Evolutionary conservation across 2,113 vertebrate genomes (phyloP).

Genomic region (Syngnathus typhle): DNA sequence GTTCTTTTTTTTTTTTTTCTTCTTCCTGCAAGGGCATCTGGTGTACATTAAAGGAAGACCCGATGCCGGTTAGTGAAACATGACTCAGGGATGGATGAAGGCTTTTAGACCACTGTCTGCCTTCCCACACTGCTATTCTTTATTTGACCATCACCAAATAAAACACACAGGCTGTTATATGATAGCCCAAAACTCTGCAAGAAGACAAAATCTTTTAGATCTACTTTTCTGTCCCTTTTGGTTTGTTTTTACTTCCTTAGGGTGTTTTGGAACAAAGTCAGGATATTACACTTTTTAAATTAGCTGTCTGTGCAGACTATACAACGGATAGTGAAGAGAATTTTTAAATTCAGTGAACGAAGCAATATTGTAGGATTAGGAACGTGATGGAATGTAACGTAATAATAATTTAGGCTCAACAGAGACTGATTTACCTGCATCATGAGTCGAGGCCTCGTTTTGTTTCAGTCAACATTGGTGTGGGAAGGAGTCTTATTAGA

Average conservation of each 20-base stretch:
- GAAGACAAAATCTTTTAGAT: conserved; percentile 30
- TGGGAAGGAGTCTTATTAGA: conserved; percentile 40
- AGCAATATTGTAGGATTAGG: conserved; percentile 3
- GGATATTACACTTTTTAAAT: conserved; percentile 20
- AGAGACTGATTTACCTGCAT: conserved; percentile 41
- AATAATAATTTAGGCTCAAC: conserved; percentile 32
- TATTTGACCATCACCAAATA: conserved; percentile 71
- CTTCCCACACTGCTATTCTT: conserved; percentile 66
- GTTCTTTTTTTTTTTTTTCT: conserved; percentile 36
- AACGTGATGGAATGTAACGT: conserved; percentile 34
- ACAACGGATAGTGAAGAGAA: conserved; percentile 16
- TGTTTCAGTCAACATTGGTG: conserved; percentile 38
- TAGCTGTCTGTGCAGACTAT: conserved; percentile 4
- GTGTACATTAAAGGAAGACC: conserved; percentile 62
- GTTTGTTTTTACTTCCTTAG: conserved; percentile 7
- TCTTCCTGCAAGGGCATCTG: conserved; percentile 59
- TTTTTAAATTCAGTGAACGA: conserved; percentile 35
- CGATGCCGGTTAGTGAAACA: conserved; percentile 64
- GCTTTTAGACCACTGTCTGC: conserved; percentile 57
- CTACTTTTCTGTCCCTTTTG: conserved; percentile 6
- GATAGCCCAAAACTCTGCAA: conserved; percentile 35
- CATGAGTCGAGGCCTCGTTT: conserved; percentile 35
- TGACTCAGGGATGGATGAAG: conserved; percentile 65
- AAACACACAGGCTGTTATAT: conserved; percentile 51
- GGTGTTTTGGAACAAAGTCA: neutral